A percentile compares a stretch with the other conserved stretches of the same genome.
Conservation (phyloP, 2,888 invertebrate species). For the Mesopsocus fuscifrons region DNA sequence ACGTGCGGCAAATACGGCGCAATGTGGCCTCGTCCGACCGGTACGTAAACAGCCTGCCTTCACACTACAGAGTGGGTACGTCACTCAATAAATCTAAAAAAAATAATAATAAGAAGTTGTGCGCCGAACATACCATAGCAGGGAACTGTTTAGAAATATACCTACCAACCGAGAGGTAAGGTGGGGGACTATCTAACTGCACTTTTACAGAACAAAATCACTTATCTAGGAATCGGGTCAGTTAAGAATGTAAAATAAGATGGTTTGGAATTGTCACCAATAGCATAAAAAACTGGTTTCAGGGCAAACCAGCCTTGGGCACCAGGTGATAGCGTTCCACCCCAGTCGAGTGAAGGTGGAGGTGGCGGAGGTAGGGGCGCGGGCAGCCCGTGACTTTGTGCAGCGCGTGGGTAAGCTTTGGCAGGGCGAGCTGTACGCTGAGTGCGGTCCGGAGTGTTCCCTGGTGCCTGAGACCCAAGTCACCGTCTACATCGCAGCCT, state of each 20-base stretch:
- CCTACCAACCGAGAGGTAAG: too few relatives aligned
- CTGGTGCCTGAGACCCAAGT: constrained; percentile 32
- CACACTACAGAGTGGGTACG: too few relatives aligned
- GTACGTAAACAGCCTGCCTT: constrained; percentile 11
- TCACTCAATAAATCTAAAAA: too few relatives aligned
- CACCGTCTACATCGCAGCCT: constrained; percentile 35
- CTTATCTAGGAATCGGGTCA: too few relatives aligned
- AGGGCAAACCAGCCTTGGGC: constrained; percentile 13
- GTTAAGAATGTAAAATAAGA: too few relatives aligned
- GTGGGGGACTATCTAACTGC: too few relatives aligned
- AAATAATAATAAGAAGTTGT: too few relatives aligned
- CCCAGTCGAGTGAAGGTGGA: constrained; percentile 37
- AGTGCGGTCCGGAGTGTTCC: constrained; percentile 33
- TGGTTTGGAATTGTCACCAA: too few relatives aligned
- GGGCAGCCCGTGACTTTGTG: constrained; percentile 28
- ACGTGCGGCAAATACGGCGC: constrained; percentile 47
- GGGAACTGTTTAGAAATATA: too few relatives aligned
- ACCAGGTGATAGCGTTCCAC: constrained; percentile 32
- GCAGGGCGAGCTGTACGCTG: constrained; percentile 33
- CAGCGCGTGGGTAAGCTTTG: constrained; percentile 35
- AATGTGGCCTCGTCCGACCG: constrained; percentile 50
- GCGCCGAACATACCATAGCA: too few relatives aligned
- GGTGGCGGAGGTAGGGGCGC: constrained; percentile 28
- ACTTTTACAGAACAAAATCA: too few relatives aligned
- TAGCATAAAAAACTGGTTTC: too few relatives aligned